Conservation (phyloP, 2,888 invertebrate genomes). For the Sacculina carcini region DNA sequence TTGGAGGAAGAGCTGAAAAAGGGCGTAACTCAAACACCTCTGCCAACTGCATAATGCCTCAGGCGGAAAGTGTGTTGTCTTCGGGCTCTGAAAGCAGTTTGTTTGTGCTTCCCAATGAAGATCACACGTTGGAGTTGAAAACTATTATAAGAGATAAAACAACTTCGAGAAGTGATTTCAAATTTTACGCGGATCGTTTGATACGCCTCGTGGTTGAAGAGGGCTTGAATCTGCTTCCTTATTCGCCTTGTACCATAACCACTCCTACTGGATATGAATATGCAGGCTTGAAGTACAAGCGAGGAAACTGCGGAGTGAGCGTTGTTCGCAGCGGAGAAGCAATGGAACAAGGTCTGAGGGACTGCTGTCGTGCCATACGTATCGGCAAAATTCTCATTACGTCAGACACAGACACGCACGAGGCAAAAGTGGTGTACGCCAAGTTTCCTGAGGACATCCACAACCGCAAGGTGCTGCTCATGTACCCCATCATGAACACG, state of each 20-base stretch:
- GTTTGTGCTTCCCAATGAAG: slow-evolving; percentile 9
- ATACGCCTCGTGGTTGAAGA: slow-evolving; percentile 94
- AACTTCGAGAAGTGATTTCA: slow-evolving; percentile 79
- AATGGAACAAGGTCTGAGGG: slow-evolving; percentile 83
- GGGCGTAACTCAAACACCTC: too few species aligned
- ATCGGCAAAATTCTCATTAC: slow-evolving; percentile 96
- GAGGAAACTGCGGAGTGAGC: slow-evolving; percentile 95
- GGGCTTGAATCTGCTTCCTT: slow-evolving; percentile 85
- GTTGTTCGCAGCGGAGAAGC: slow-evolving; percentile 64
- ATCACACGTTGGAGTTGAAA: slow-evolving; percentile 19
- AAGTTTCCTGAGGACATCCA: slow-evolving; percentile 90
- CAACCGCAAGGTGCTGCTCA: slow-evolving; percentile 35
- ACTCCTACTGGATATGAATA: slow-evolving; percentile 82
- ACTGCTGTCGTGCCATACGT: slow-evolving; percentile 91
- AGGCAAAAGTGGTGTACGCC: slow-evolving; percentile 82
- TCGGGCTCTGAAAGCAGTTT: slow-evolving; percentile 10
- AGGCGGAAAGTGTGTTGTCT: background rate
- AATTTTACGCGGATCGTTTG: slow-evolving; percentile 91
- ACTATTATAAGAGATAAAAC: slow-evolving; percentile 27
- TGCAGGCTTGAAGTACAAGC: slow-evolving; percentile 75
- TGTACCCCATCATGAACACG: slow-evolving; percentile 97
- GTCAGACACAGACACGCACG: slow-evolving; percentile 83
- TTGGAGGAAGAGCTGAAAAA: slow-evolving; percentile 7
- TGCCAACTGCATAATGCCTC: too few species aligned
- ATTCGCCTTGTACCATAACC: slow-evolving; percentile 60